Base-by-base conservation (phyloP, 2,113 vertebrate species). In the Tympanuchus pallidicinctus region DNA sequence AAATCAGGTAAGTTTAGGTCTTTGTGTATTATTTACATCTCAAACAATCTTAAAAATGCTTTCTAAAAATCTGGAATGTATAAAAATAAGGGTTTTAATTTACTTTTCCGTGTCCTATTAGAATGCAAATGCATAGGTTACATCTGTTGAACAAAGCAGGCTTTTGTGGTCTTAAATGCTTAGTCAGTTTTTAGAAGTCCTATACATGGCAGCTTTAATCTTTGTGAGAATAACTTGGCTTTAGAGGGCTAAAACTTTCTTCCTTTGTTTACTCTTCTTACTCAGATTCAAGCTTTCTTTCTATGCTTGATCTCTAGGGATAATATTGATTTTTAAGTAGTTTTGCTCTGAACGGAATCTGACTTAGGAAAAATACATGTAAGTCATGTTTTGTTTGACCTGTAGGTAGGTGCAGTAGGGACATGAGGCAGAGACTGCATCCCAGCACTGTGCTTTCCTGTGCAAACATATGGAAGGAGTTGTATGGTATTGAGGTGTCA, bases 231-330 rank as follows among this genome's bases (percentile, higher is more conserved):
- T 59, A 73, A 81, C 16, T 78, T 57, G 8, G 70, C 38, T 89
- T 85, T 61, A 82, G 63, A 11, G 2, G 42, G 18, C 74, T 48
- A 71, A 64, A 91, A 75, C 63, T 71, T 92, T 92, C 32, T 93
- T 82, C 89, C 63, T n/a, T 92, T 85, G 34, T 89, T 91, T 93
- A 79, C 78, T 65, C 90, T 78, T 56, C 73, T 75, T 89, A 36
- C 1, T 6, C 84, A 87, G 91, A 79, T 92, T 57, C 76, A 78
- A 82, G 28, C 0, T 0, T 90, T 90, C 43, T 81, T 77, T 83
- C 70, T 42, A 0, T 83, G 15, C 48, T 71, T 89, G 61, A 78
- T 94, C 70, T 86, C 21, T n/a, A 45, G 78, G 74, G 43, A 61
- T 87, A 78, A 72, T 65, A 81, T 89, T 95, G 43, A 28, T 52